These are phyloP conservation scores for Volucella bombylans DNA, from an alignment of 2,888 invertebrate species.

Conservation along the genomic window DNA sequence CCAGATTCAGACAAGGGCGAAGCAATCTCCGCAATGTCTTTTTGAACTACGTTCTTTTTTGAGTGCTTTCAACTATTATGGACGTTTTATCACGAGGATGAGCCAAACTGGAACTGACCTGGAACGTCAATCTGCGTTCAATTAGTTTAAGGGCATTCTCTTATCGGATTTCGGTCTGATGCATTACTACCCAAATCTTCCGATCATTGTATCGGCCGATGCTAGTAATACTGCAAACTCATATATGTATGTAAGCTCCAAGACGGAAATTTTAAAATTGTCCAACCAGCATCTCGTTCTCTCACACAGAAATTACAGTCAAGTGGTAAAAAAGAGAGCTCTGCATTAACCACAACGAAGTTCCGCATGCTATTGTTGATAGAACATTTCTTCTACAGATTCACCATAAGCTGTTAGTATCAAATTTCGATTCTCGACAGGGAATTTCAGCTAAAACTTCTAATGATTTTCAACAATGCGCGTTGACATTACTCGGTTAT, in stretches of 20 bases:
- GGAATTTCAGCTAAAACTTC: no score
- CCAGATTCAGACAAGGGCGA: constrained; percentile 49
- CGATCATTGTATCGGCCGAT: constrained; percentile 64
- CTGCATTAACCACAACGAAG: no score
- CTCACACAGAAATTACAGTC: no score
- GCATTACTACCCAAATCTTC: constrained; percentile 60
- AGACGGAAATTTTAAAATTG: background rate
- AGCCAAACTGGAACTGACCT: constrained; percentile 15
- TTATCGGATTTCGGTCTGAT: constrained; percentile 50
- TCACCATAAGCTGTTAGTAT: no score
- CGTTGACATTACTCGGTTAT: no score
- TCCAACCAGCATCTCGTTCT: no score
- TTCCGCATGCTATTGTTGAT: no score
- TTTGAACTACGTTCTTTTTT: constrained; percentile 58
- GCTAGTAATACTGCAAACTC: constrained; percentile 48
- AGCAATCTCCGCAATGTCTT: constrained; percentile 59
- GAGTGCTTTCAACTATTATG: constrained; percentile 60
- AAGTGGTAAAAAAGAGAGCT: no score
- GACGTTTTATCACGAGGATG: constrained; percentile 52
- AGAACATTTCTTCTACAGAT: no score
- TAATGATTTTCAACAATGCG: no score
- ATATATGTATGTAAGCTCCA: constrained; percentile 43
- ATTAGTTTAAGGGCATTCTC: constrained; percentile 19
- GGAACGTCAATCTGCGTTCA: background rate
- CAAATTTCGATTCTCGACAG: no score